Conservation (phyloP, 2,797 vertebrate genomes). For the Peromyscus attwateri region DNA sequence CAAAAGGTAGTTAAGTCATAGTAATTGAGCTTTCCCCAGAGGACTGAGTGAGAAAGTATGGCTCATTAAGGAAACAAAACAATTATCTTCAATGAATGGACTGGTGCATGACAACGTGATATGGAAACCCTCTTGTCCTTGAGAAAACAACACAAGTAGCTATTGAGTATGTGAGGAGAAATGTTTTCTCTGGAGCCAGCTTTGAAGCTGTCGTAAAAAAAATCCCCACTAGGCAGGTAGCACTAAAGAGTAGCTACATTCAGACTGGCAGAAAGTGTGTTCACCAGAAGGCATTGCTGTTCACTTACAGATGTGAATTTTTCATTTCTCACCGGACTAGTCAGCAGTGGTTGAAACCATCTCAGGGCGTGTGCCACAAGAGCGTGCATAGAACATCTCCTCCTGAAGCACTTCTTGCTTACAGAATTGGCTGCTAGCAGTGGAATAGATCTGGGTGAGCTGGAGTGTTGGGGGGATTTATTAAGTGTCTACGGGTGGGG, state of each 20-base stretch:
- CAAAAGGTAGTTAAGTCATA: slow-evolving; percentile 85
- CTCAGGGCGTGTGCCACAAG: background rate
- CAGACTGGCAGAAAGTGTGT: background rate
- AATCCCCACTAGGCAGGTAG: background rate
- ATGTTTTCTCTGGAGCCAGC: slow-evolving; percentile 29
- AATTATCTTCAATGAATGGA: slow-evolving; percentile 80
- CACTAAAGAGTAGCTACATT: background rate
- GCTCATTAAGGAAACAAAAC: slow-evolving; percentile 84
- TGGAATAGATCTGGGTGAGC: background rate
- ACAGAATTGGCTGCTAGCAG: background rate
- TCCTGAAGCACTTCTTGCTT: background rate
- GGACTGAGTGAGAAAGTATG: slow-evolving; percentile 77
- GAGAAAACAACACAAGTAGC: slow-evolving; percentile 54
- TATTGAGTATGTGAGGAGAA: background rate
- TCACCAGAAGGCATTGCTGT: background rate
- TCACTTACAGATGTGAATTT: background rate
- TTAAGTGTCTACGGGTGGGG: background rate
- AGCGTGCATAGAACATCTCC: background rate
- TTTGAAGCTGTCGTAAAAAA: slow-evolving; percentile 69
- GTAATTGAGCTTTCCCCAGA: slow-evolving; percentile 80
- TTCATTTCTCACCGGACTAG: background rate
- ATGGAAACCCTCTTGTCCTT: slow-evolving; percentile 76
- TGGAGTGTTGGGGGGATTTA: background rate
- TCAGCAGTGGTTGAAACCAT: background rate
- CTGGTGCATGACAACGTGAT: slow-evolving; percentile 56